Percentiles rank a stretch among this genome's conserved stretches.
phyloP scores from a whole-genome alignment of 2,888 invertebrate species.

The Pyrocoelia pectoralis region DNA sequence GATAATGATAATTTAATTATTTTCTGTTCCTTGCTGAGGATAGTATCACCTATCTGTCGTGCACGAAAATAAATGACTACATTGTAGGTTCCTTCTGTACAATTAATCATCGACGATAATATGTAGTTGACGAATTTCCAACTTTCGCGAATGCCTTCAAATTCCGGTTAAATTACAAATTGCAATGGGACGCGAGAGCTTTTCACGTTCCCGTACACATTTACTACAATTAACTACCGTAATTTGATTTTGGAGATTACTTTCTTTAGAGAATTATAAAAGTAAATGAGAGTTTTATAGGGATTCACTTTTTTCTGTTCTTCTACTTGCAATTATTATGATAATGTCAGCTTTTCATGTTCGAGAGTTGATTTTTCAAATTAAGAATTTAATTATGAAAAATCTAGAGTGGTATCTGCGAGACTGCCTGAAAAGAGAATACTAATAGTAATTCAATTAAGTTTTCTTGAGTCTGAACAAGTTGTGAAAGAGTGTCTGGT shows the following conservation, averaged over 20 bases:
- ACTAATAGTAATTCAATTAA: conserved; percentile 58
- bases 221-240: not conserved
- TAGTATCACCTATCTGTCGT: no score
- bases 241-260: not conserved
- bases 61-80: no score
- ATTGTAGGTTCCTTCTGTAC: no score
- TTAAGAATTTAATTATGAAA: conserved; percentile 55
- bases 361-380: conserved; percentile 46
- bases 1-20: no score
- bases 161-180: no score
- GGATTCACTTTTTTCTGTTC: not conserved
- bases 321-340: conserved; percentile 16
- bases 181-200: no score
- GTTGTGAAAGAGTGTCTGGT: conserved; percentile 56
- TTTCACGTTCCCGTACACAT: not conserved
- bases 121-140: no score
- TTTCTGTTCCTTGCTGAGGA: no score
- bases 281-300: not conserved
- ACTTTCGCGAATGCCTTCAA: no score
- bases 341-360: conserved; percentile 25
- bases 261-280: not conserved
- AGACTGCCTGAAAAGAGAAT: conserved; percentile 54
- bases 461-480: conserved; percentile 53
- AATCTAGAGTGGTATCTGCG: conserved; percentile 49
- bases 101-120: no score